These are phyloP conservation scores for Hemitrygon akajei DNA, from an alignment of 2,797 vertebrate genomes.

Conservation along the genomic window DNA sequence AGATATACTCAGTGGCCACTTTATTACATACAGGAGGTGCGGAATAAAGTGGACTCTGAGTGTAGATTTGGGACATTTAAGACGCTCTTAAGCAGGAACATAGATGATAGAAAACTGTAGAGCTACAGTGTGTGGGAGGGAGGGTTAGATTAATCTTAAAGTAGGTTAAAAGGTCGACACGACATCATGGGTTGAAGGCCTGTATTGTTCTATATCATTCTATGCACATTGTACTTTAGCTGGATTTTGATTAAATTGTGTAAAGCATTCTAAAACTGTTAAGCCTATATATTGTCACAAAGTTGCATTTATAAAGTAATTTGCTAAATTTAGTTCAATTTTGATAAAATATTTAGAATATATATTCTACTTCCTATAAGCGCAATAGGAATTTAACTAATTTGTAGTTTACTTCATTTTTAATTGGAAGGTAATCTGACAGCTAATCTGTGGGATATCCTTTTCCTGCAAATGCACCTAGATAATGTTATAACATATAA, in stretches of 20 bases:
- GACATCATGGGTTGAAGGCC: too few species aligned
- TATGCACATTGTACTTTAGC: neutral
- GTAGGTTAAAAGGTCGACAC: too few species aligned
- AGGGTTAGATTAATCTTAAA: too few species aligned
- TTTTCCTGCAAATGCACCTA: constrained; percentile 6
- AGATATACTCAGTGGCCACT: too few species aligned
- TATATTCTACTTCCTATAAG: neutral
- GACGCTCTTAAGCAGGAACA: too few species aligned
- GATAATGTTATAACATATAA: constrained; percentile 28
- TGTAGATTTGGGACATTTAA: too few species aligned
- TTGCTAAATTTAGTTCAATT: constrained; percentile 2
- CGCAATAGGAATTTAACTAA: constrained; percentile 8
- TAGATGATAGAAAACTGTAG: too few species aligned
- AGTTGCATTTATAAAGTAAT: constrained; percentile 1
- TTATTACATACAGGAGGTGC: too few species aligned
- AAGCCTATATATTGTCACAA: neutral
- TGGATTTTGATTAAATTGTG: neutral
- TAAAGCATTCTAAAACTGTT: neutral
- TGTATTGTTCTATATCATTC: too few species aligned
- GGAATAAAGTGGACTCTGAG: too few species aligned
- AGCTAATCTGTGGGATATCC: constrained; percentile 27
- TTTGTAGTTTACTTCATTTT: constrained; percentile 22
- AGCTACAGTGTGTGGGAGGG: too few species aligned
- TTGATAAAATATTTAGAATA: neutral
- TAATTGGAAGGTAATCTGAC: constrained; percentile 22